Percentiles rank a stretch among this genome's conserved stretches.
Conservation (phyloP, 2,797 vertebrate genomes). For the Prionace glauca region DNA sequence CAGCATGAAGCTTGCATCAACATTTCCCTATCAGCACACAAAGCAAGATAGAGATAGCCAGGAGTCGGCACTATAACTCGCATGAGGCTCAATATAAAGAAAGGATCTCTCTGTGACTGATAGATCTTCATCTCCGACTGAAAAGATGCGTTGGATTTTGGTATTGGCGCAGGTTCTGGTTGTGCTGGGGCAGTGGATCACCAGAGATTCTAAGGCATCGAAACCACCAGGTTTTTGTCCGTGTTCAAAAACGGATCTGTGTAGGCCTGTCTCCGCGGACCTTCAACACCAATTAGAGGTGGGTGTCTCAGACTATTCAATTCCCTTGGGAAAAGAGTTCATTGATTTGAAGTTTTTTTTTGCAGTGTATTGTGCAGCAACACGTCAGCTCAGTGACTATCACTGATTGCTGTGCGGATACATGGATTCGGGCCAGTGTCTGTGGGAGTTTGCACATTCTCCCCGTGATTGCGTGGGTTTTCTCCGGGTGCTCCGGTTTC, state of each 20-base stretch:
- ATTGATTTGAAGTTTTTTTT: neutral
- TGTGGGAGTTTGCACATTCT: too few relatives aligned
- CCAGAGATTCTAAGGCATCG: fast-evolving
- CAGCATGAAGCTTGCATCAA: neutral
- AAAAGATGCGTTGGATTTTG: neutral
- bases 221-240: neutral
- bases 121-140: neutral
- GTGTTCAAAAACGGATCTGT: fast-evolving
- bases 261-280: neutral
- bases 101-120: neutral
- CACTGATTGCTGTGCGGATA: too few relatives aligned
- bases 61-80: neutral
- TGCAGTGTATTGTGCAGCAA: neutral
- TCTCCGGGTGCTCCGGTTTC: too few relatives aligned
- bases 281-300: neutral
- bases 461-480: too few relatives aligned
- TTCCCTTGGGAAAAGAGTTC: neutral
- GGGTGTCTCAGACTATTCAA: neutral
- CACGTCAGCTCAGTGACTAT: neutral
- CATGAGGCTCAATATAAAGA: neutral
- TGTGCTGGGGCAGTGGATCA: neutral
- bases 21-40: neutral
- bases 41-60: neutral
- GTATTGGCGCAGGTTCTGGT: neutral
- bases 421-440: too few relatives aligned